phyloP scores from a whole-genome alignment of 2,113 vertebrate species.

The Noctilio leporinus region DNA sequence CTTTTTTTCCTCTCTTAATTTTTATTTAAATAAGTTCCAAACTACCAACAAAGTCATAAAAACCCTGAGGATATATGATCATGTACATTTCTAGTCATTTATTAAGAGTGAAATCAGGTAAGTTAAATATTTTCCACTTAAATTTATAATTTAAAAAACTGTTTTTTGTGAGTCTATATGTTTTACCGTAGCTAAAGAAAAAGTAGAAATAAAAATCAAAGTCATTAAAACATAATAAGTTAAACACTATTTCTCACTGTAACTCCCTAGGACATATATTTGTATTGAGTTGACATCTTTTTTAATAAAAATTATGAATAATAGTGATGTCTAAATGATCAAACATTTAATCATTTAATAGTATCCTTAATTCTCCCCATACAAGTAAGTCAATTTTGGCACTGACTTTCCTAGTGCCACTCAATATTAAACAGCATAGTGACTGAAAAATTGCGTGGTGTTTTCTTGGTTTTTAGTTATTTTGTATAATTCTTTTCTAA shows the following conservation, averaged over 20 bases:
- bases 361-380: not conserved
- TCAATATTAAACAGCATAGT: not conserved
- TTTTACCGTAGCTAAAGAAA: not conserved
- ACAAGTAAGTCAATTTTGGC: not conserved
- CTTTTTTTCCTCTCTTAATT: not conserved
- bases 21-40: not conserved
- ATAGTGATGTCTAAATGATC: not conserved
- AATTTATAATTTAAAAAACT: not conserved
- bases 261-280: not conserved
- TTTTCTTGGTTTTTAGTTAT: not conserved
- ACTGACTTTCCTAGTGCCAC: not conserved
- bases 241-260: not conserved
- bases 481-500: not conserved
- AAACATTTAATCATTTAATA: not conserved
- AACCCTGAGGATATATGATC: not conserved
- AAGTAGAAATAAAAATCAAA: not conserved
- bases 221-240: not conserved
- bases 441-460: not conserved
- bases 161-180: not conserved
- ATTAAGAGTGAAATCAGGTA: not conserved
- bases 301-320: not conserved
- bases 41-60: not conserved
- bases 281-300: not conserved
- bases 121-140: not conserved
- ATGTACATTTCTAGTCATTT: not conserved